Conservation (phyloP, 1,140 invertebrate genomes). For the Scaptomyza pallida region DNA sequence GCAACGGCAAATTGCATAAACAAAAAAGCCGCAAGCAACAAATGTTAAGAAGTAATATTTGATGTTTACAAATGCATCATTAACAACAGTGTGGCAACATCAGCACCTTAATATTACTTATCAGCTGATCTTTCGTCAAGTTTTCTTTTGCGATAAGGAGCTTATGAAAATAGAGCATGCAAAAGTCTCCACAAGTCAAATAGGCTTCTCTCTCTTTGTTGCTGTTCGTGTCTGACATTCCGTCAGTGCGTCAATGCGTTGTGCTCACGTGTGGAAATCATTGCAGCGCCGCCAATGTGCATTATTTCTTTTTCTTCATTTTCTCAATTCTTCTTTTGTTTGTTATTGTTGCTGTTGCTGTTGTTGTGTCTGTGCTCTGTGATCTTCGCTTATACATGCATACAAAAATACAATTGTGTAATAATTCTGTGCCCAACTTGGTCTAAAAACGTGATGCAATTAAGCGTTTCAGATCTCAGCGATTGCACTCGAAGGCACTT, state of each 20-base stretch:
- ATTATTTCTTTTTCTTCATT: slow-evolving; percentile 23
- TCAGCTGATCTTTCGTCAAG: no score
- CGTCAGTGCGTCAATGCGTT: slow-evolving; percentile 6
- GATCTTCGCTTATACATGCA: slow-evolving; percentile 21
- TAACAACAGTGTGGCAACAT: not conserved
- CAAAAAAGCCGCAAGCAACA: slow-evolving; percentile 33
- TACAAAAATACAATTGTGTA: slow-evolving; percentile 42
- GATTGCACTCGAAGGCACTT: slow-evolving; percentile 42
- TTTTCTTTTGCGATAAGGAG: not conserved
- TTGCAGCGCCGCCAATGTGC: slow-evolving; percentile 37
- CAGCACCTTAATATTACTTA: not conserved
- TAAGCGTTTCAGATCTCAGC: slow-evolving; percentile 43
- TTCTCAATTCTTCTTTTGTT: slow-evolving; percentile 14
- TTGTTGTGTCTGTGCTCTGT: not conserved
- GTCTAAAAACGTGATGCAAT: slow-evolving; percentile 54
- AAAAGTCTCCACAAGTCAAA: not conserved
- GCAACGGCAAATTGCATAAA: slow-evolving; percentile 45
- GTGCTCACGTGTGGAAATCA: slow-evolving; percentile 48
- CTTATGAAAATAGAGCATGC: not conserved
- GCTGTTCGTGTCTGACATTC: slow-evolving; percentile 8
- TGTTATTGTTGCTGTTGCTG: not conserved
- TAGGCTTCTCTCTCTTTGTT: not conserved
- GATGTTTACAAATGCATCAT: not conserved
- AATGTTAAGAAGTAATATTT: slow-evolving; percentile 9
- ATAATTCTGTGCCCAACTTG: slow-evolving; percentile 43